These are phyloP conservation scores for Ursus arctos DNA, from an alignment of 2,113 vertebrate genomes.

Conservation along the genomic window DNA sequence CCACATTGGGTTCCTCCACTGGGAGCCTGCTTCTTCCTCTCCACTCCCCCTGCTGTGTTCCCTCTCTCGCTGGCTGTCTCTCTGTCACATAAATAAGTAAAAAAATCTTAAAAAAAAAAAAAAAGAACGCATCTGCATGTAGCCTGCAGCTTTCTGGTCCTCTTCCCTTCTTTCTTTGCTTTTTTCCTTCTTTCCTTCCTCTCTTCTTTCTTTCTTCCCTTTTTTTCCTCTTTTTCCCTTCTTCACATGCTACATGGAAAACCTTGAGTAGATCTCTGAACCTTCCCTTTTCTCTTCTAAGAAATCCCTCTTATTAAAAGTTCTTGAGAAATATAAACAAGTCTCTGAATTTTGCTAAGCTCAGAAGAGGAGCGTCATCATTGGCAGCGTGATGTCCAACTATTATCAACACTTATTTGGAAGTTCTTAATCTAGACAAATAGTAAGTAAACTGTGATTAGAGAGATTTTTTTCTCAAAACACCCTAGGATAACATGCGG, in stretches of 20 bases:
- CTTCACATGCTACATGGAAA: background rate
- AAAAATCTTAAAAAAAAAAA: too few relatives aligned
- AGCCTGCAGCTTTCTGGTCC: background rate
- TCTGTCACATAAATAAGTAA: too few relatives aligned
- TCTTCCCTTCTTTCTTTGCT: too few relatives aligned
- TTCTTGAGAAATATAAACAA: conserved; percentile 22
- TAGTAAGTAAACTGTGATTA: conserved; percentile 6
- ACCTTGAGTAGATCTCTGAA: background rate
- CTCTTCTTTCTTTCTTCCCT: background rate
- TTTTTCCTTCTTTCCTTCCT: background rate
- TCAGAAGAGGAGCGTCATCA: background rate
- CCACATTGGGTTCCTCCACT: too few relatives aligned
- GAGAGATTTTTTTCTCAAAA: conserved; percentile 51
- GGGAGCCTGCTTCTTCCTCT: too few relatives aligned
- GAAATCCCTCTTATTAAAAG: conserved; percentile 37
- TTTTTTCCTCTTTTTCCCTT: background rate
- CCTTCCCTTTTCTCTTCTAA: conserved; percentile 52
- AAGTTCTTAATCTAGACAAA: conserved; percentile 29
- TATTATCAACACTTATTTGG: background rate
- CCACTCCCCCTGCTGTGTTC: too few relatives aligned
- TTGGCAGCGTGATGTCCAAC: background rate
- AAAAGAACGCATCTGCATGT: background rate
- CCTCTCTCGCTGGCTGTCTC: too few relatives aligned
- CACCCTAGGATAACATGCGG: conserved; percentile 60
- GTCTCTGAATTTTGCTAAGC: background rate